phyloP scores from a whole-genome alignment of 2,888 invertebrate genomes.

The Pterostichus niger region DNA sequence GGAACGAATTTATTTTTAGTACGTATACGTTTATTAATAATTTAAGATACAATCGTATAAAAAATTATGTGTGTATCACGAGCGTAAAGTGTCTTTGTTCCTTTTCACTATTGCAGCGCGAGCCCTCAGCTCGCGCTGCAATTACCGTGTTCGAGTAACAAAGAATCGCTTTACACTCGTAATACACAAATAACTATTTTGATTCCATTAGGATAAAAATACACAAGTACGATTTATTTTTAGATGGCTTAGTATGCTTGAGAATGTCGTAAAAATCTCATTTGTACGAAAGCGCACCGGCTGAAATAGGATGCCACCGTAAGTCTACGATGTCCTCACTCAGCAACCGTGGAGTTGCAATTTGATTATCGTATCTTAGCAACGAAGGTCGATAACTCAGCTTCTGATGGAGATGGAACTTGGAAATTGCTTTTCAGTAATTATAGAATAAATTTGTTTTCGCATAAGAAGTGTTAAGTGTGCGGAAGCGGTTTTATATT shows the following conservation, averaged over 20 bases:
- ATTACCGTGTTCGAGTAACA: too few species aligned
- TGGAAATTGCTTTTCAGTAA: conserved; percentile 64
- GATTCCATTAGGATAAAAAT: too few species aligned
- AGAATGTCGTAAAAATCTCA: neutral
- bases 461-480: conserved; percentile 54
- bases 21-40: too few species aligned
- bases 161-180: too few species aligned
- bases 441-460: conserved; percentile 63
- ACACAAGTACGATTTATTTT: too few species aligned
- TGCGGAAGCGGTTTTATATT: conserved; percentile 17
- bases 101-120: too few species aligned
- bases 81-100: too few species aligned
- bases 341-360: conserved; percentile 66
- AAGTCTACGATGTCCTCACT: neutral
- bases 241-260: neutral
- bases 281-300: conserved; percentile 3
- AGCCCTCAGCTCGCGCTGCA: too few species aligned
- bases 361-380: conserved; percentile 72
- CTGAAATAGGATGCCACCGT: neutral
- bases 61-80: too few species aligned
- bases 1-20: too few species aligned
- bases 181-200: too few species aligned
- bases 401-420: conserved; percentile 49
- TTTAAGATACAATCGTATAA: too few species aligned
- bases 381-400: conserved; percentile 71